Percentiles rank a stretch among this genome's conserved stretches.
These are phyloP conservation scores for Tor tambroides DNA, from an alignment of 2,113 vertebrate species.

Conservation along the genomic window DNA sequence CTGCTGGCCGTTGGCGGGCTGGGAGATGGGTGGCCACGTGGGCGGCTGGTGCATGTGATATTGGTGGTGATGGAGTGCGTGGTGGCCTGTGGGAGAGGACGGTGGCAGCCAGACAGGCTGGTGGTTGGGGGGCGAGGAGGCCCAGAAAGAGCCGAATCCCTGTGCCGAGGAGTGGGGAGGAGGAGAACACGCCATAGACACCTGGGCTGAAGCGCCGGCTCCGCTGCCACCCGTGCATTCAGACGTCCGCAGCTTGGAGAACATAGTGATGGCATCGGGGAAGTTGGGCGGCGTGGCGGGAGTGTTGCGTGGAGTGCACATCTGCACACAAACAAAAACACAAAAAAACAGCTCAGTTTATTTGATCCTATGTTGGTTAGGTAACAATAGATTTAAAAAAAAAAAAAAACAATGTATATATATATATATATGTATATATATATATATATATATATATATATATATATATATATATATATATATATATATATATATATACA, in stretches of 20 bases:
- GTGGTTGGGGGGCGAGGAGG: slow-evolving; percentile 85
- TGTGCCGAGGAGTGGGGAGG: slow-evolving; percentile 73
- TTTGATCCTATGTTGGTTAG: background rate
- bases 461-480: too few species aligned
- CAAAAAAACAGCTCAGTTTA: background rate
- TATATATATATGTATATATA: too few species aligned
- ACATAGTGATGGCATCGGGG: slow-evolving; percentile 94
- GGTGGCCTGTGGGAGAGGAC: slow-evolving; percentile 81
- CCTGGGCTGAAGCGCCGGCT: slow-evolving; percentile 75
- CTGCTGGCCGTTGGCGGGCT: slow-evolving; percentile 76
- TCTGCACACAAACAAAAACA: slow-evolving; percentile 71
- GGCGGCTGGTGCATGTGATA: slow-evolving; percentile 79
- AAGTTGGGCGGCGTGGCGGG: slow-evolving; percentile 96
- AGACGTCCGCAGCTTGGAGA: slow-evolving; percentile 90
- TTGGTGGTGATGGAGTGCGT: slow-evolving; percentile 67
- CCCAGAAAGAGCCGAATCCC: slow-evolving; percentile 87
- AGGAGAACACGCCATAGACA: slow-evolving; percentile 83
- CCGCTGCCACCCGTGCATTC: slow-evolving; percentile 71
- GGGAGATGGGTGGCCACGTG: slow-evolving; percentile 83
- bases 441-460: too few species aligned
- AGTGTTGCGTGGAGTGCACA: slow-evolving; percentile 96
- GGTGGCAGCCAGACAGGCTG: slow-evolving; percentile 85
- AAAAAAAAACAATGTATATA: too few species aligned
- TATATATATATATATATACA: too few species aligned
- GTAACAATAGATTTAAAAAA: too few species aligned